Base-by-base conservation (phyloP, 2,113 vertebrate genomes). In the Perca schrenkii region DNA sequence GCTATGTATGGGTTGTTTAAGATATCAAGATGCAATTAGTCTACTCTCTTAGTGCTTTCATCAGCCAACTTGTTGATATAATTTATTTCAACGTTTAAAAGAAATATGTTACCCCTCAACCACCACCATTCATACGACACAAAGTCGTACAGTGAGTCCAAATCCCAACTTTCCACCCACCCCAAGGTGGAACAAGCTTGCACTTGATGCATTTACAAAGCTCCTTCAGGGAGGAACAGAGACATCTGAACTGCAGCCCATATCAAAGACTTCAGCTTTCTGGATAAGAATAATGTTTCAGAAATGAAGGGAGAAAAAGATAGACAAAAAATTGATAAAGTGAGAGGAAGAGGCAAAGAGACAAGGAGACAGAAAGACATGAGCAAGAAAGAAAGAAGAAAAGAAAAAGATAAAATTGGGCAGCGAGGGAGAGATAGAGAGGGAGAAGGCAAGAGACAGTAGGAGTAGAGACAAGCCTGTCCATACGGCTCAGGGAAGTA, bases 401-500 rank as follows among this genome's bases (percentile, higher is more conserved):
- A 8, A 25, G 25, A 11, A 40, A 40, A 40, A 11, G 40, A 43
- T 43, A 22, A 22, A 50, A 17, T 17, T 1, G 7, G 62, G 36
- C 17, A 12, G 14, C 0, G 15, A 34, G 31, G 31, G 49, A 56
- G 49, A 46, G 19, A 22, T 40, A 46, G 22, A 78, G 21, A 63
- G 1, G 6, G 54, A 25, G 15, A 46, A 56, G 36, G 56, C 15
- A 36, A 54, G 22, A 70, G 47, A 58, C 46, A 52, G 34, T 10
- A 7, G 47, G 16, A 69, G 28, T 58, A 14, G 36, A 54, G 28
- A 66, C 66, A 57, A 25, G 72, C n/a, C 65, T 80, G 77, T 83
- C 78, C 78, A 60, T 84, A 57, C 34, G 1, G 16, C 67, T 56
- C 77, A 82, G 64, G 86, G 75, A 88, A n/a, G 83, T 76, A 83